These are phyloP conservation scores for Alca torda DNA, from an alignment of 2,797 vertebrate species.

Conservation along the genomic window DNA sequence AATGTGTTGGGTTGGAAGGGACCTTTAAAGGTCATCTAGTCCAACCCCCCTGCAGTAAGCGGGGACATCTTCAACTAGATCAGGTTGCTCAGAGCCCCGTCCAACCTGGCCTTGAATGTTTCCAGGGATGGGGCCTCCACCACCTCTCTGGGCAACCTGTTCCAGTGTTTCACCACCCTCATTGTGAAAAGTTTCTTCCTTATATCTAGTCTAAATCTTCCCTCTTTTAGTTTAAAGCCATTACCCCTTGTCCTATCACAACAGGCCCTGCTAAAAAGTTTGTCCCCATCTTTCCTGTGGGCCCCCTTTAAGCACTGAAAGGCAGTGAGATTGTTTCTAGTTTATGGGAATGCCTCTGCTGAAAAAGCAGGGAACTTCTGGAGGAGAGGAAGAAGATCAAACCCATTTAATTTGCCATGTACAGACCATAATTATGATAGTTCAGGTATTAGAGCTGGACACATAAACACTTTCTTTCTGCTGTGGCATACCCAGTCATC, in stretches of 20 bases:
- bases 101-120: not conserved
- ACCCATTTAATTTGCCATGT: not conserved
- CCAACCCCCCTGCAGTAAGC: not conserved
- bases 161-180: not conserved
- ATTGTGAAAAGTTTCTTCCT: not conserved
- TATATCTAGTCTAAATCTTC: not conserved
- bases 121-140: not conserved
- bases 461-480: not conserved
- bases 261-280: not conserved
- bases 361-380: not conserved
- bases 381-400: not conserved
- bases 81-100: not conserved
- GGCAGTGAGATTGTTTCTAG: fast-evolving
- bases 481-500: not conserved
- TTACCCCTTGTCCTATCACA: not conserved
- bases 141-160: not conserved
- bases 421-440: not conserved
- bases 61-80: not conserved
- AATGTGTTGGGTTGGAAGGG: not conserved
- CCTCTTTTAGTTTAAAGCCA: not conserved
- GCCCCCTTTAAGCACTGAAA: not conserved
- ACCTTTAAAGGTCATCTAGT: not conserved
- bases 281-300: not conserved
- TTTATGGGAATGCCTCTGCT: not conserved
- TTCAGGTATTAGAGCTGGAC: not conserved